Conservation (phyloP, 2,888 invertebrate genomes). For the Chrysopilus asiliformis region DNA sequence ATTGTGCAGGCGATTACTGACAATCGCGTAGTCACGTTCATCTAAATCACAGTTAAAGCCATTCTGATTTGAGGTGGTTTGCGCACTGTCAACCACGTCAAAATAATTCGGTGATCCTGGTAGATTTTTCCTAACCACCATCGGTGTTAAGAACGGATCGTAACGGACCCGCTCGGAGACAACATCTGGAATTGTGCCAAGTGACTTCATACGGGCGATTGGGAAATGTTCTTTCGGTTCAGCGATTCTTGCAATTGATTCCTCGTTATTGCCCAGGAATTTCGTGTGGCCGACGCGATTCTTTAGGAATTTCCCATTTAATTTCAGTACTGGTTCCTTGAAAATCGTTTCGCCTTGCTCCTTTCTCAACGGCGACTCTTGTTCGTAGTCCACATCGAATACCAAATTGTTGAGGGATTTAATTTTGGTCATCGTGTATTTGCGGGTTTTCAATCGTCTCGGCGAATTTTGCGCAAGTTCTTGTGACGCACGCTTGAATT, state of each 20-base stretch:
- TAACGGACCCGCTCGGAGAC: slow-evolving; percentile 29
- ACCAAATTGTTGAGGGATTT: slow-evolving; percentile 33
- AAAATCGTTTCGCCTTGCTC: slow-evolving; percentile 20
- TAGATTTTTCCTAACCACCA: slow-evolving; percentile 27
- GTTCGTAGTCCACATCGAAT: slow-evolving; percentile 24
- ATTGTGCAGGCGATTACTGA: slow-evolving; percentile 1
- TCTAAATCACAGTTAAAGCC: slow-evolving; percentile 6
- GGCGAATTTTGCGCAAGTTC: slow-evolving; percentile 32
- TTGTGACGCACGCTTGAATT: slow-evolving; percentile 32
- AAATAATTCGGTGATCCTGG: slow-evolving; percentile 3
- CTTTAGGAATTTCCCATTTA: slow-evolving; percentile 27
- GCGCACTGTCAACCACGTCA: neutral
- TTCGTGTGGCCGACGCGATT: slow-evolving; percentile 35
- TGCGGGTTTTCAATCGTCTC: slow-evolving; percentile 26
- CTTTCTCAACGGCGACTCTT: slow-evolving; percentile 25
- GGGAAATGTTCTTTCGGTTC: slow-evolving; percentile 20
- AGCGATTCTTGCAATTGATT: neutral
- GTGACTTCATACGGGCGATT: slow-evolving; percentile 34
- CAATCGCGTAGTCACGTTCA: slow-evolving; percentile 6
- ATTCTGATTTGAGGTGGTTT: slow-evolving; percentile 2
- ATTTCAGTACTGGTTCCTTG: slow-evolving; percentile 9
- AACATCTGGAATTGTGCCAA: slow-evolving; percentile 35
- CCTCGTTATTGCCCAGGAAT: slow-evolving; percentile 33
- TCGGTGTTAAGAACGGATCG: slow-evolving; percentile 34
- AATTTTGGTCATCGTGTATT: slow-evolving; percentile 27